These are phyloP conservation scores for Hypotaenidia okinawae DNA, from an alignment of 2,797 vertebrate genomes.

Conservation along the genomic window DNA sequence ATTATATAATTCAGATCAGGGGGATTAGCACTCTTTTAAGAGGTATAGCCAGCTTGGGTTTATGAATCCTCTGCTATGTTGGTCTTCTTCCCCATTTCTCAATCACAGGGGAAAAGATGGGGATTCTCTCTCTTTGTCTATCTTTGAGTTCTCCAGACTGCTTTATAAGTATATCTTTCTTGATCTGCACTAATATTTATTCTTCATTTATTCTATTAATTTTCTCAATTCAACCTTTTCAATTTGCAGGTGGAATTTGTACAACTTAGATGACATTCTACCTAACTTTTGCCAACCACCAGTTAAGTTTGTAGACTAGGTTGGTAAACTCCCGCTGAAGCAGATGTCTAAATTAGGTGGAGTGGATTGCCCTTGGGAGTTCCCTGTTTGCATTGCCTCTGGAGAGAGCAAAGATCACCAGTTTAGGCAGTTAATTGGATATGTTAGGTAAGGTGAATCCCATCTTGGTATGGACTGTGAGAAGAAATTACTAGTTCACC, in stretches of 20 bases:
- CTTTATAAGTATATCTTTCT: not conserved
- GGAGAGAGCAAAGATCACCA: not conserved
- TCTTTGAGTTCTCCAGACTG: not conserved
- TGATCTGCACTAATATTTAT: accelerated
- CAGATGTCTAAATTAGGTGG: not conserved
- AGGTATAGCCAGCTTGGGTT: not conserved
- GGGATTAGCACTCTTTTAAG: not conserved
- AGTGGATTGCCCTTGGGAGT: not conserved
- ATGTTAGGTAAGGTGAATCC: not conserved
- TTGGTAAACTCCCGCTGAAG: not conserved
- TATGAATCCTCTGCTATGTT: not conserved
- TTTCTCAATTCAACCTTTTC: not conserved
- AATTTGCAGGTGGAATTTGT: not conserved
- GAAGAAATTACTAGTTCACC: not conserved
- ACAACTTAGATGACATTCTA: not conserved
- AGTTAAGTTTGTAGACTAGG: not conserved
- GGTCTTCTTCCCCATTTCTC: not conserved
- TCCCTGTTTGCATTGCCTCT: accelerated
- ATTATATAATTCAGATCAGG: not conserved
- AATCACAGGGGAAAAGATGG: not conserved
- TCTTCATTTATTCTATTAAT: not conserved
- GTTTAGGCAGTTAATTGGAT: not conserved
- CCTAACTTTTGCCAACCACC: not conserved
- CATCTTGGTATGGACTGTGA: not conserved
- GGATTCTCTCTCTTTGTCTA: not conserved